phyloP scores from a whole-genome alignment of 2,797 vertebrate species.

The Pempheris klunzingeri region DNA sequence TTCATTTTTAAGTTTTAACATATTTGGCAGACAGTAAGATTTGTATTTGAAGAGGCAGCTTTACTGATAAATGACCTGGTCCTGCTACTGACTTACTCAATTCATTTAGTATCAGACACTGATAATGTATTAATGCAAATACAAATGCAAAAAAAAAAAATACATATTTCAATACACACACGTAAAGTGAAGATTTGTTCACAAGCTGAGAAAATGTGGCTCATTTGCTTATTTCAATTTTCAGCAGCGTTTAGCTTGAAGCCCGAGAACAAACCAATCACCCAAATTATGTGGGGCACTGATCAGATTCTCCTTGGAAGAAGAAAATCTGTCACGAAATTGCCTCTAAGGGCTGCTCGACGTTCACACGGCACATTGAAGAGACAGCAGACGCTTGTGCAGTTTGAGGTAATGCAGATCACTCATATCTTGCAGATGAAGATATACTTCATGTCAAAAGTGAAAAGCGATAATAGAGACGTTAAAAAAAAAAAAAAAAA shows the following conservation, averaged over 20 bases:
- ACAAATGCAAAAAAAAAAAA: no score
- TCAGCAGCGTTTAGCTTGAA: not conserved
- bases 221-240: not conserved
- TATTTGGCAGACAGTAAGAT: not conserved
- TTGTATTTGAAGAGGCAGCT: not conserved
- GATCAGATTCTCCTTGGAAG: constrained; percentile 3
- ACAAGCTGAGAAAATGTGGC: not conserved
- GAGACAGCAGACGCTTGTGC: not conserved
- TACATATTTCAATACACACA: not conserved
- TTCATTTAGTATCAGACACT: not conserved
- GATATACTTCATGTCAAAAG: not conserved
- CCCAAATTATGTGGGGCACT: not conserved
- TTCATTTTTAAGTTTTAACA: no score
- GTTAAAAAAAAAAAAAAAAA: not conserved
- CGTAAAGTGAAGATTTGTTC: not conserved
- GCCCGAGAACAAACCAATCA: not conserved
- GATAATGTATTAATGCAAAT: not conserved
- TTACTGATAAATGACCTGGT: not conserved
- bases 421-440: not conserved
- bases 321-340: not conserved
- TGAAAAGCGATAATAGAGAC: not conserved
- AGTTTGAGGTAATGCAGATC: constrained; percentile 18
- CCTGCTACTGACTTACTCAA: not conserved
- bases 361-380: not conserved
- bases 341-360: not conserved